A percentile compares a stretch with the other conserved stretches of the same genome.
Evolutionary conservation across 2,888 invertebrate genomes (phyloP).

Genomic region (Drosophila diplacantha): DNA sequence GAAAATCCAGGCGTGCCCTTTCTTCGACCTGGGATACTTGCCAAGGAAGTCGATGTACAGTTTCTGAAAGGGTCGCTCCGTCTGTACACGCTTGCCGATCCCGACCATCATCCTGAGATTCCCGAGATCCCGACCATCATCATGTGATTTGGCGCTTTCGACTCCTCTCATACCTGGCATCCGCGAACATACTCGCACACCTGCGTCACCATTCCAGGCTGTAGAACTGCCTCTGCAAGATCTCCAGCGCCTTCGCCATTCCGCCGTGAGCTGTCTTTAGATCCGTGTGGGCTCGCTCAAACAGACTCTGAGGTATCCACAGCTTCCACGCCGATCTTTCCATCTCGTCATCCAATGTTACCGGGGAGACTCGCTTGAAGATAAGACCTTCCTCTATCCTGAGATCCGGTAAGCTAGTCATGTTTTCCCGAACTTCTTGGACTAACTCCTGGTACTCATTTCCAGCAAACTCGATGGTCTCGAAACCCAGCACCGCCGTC

Average conservation of each 20-base stretch:
- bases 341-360: not conserved
- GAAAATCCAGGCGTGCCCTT: too few species aligned
- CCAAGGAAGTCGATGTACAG: too few species aligned
- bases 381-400: not conserved
- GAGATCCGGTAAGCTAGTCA: not conserved
- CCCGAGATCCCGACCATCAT: too few species aligned
- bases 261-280: not conserved
- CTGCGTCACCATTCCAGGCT: not conserved
- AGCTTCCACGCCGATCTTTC: not conserved
- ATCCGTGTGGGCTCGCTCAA: not conserved
- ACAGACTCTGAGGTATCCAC: not conserved
- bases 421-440: not conserved
- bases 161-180: not conserved
- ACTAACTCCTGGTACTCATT: too few species aligned
- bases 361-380: not conserved
- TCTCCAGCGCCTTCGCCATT: not conserved
- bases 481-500: not conserved
- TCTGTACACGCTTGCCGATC: too few species aligned
- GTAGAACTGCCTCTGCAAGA: too few species aligned
- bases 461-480: not conserved
- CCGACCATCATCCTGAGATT: not conserved
- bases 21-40: too few species aligned
- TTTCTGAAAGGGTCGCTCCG: too few species aligned
- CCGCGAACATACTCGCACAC: not conserved
- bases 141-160: not conserved